Evolutionary conservation across 35 echinoderm and acorn worm genomes (phyloP).

Genomic region (Apostichopus japonicus): DNA sequence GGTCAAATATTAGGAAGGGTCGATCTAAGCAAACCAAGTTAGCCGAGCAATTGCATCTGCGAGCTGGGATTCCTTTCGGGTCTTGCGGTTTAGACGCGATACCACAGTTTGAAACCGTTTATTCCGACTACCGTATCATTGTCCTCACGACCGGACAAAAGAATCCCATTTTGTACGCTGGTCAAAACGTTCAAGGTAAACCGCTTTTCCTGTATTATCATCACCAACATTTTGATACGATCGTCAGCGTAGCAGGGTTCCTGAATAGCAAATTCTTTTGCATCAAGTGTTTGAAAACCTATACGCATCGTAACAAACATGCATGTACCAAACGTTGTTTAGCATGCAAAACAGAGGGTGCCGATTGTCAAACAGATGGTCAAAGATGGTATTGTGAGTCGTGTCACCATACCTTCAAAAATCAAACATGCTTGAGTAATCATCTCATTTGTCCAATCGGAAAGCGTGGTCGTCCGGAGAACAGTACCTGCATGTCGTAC

Average conservation of each 20-base stretch:
- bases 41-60: not conserved
- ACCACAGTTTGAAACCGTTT: not conserved
- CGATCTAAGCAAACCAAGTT: not conserved
- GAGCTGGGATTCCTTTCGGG: not conserved
- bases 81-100: not conserved
- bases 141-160: not conserved
- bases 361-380: not conserved
- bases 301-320: not conserved
- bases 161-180: not conserved
- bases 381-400: no score
- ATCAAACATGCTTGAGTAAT: not conserved
- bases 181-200: not conserved
- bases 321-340: not conserved
- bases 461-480: not conserved
- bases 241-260: not conserved
- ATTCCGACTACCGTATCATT: not conserved
- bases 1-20: no score
- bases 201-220: not conserved
- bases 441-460: not conserved
- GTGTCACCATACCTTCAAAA: not conserved
- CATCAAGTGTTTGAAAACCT: not conserved
- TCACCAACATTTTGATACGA: not conserved
- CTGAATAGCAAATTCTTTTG: not conserved
- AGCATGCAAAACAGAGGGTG: not conserved
- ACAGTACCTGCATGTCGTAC: not conserved